Conservation (phyloP, 2,888 invertebrate species). For the Andrena hattorfiana region DNA sequence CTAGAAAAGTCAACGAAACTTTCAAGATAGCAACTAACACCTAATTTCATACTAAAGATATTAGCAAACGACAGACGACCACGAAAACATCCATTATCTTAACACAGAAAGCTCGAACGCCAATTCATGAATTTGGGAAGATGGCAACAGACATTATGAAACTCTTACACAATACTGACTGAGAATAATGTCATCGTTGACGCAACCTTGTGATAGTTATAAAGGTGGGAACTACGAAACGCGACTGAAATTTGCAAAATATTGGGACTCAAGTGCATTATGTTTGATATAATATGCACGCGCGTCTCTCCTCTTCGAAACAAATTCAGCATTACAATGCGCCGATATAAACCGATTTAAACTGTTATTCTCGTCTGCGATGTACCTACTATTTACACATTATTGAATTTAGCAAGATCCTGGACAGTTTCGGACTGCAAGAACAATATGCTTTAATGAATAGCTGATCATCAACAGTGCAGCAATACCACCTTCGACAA, state of each 20-base stretch:
- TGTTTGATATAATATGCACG: slow-evolving; percentile 4
- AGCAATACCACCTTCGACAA: not conserved
- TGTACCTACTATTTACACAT: not conserved
- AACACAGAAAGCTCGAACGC: not conserved
- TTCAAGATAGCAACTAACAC: not conserved
- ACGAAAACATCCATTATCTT: not conserved
- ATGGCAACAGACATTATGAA: not conserved
- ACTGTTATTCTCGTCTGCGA: not conserved
- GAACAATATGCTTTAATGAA: slow-evolving; percentile 14
- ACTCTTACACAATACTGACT: too few species aligned
- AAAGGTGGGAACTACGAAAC: not conserved
- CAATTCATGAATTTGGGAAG: not conserved
- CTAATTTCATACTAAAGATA: not conserved
- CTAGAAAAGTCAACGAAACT: not conserved
- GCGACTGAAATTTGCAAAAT: not conserved
- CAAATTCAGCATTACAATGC: not conserved
- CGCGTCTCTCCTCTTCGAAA: not conserved
- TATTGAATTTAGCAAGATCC: slow-evolving; percentile 7
- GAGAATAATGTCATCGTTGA: too few species aligned
- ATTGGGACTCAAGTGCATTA: not conserved
- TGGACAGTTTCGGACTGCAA: not conserved
- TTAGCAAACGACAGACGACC: not conserved
- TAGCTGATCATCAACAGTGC: not conserved
- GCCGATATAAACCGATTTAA: not conserved
- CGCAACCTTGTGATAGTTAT: not conserved